phyloP scores from a whole-genome alignment of 2,113 vertebrate species.

The Leptobrachium ailaonicum region DNA sequence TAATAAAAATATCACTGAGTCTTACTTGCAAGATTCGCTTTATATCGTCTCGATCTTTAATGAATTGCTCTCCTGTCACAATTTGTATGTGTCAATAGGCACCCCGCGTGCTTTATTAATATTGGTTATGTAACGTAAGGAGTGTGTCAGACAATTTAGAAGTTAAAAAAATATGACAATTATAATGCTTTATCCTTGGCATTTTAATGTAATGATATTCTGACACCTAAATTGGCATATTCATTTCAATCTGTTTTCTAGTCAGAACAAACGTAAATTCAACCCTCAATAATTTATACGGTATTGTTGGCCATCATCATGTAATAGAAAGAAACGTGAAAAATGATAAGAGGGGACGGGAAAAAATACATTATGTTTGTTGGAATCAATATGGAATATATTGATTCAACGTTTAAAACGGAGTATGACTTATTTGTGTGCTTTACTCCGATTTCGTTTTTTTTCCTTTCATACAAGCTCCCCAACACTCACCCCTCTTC shows the following conservation, averaged over 20 bases:
- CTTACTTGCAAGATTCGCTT: neutral
- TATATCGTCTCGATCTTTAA: neutral
- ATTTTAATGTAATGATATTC: neutral
- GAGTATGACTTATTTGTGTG: too few species aligned
- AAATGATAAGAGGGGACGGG: too few species aligned
- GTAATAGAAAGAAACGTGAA: too few species aligned
- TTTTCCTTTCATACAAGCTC: too few species aligned
- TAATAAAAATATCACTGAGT: neutral
- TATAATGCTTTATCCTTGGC: neutral
- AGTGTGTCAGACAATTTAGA: neutral
- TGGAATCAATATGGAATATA: too few species aligned
- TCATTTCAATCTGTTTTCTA: slow-evolving; percentile 4
- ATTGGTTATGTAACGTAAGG: neutral
- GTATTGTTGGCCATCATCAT: too few species aligned
- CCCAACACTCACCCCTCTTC: too few species aligned
- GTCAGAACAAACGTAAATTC: neutral
- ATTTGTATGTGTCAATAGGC: neutral
- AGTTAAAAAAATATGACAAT: neutral
- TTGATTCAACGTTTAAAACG: too few species aligned
- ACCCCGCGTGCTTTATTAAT: neutral
- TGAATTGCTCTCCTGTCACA: neutral
- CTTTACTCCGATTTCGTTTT: too few species aligned
- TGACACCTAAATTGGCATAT: slow-evolving; percentile 35
- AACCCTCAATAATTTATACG: neutral
- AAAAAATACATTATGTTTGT: too few species aligned